Evolutionary conservation across 2,113 vertebrate genomes (phyloP).

Genomic region (Tursiops truncatus): DNA sequence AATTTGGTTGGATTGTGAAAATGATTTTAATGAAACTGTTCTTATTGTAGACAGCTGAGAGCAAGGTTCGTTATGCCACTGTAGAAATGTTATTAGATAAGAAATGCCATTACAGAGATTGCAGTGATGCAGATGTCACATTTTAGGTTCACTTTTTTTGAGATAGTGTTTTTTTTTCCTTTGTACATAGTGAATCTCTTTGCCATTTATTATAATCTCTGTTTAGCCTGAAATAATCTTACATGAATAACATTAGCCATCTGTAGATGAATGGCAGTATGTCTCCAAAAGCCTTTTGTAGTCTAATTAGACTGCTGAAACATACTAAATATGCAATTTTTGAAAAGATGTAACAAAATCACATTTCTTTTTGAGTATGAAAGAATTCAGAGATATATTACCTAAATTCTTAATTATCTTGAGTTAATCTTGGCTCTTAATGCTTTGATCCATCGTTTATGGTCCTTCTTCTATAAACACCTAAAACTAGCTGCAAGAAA

Average conservation of each 20-base stretch:
- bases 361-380: neutral
- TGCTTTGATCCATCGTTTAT: constrained; percentile 6
- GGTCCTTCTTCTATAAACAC: neutral
- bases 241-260: neutral
- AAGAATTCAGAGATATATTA: neutral
- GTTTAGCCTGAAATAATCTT: neutral
- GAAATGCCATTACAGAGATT: neutral
- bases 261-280: neutral
- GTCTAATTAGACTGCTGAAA: neutral
- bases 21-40: neutral
- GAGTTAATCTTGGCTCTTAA: neutral
- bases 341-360: neutral
- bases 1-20: neutral
- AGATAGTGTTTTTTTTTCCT: neutral
- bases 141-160: neutral
- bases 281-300: neutral
- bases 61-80: neutral
- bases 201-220: neutral
- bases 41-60: neutral
- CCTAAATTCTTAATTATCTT: constrained; percentile 14
- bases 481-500: neutral
- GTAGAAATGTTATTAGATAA: constrained; percentile 6
- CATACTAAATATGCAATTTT: neutral
- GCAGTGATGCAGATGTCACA: neutral
- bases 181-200: neutral